These are phyloP conservation scores for Actinemys pallida DNA, from an alignment of 2,113 vertebrate species.

Conservation along the genomic window DNA sequence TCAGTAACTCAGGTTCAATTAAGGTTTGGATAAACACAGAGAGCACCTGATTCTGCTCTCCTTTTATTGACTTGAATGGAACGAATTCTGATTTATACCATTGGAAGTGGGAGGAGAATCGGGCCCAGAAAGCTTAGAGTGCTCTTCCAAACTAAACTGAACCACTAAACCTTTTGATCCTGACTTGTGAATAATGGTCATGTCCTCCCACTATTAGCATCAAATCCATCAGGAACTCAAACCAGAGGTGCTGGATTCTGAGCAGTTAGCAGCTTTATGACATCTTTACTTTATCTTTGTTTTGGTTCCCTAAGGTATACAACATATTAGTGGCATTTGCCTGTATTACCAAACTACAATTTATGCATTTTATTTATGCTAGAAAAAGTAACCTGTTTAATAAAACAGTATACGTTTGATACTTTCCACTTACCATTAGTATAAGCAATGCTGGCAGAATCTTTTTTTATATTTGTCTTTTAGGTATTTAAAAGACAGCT, in stretches of 20 bases:
- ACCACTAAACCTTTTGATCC: not conserved
- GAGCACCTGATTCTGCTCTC: not conserved
- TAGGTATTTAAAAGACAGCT: not conserved
- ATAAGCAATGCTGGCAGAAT: not conserved
- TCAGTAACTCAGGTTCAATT: not conserved
- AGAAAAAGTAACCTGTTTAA: not conserved
- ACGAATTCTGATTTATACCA: not conserved
- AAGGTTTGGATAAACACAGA: not conserved
- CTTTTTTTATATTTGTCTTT: not conserved
- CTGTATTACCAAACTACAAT: not conserved
- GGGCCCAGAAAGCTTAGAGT: not conserved
- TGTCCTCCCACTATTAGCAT: not conserved
- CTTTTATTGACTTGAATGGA: not conserved
- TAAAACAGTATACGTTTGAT: not conserved
- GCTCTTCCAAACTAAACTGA: not conserved
- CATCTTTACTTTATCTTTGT: not conserved
- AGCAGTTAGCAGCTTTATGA: accelerated
- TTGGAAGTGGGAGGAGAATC: not conserved
- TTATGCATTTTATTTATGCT: not conserved
- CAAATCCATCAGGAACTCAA: not conserved
- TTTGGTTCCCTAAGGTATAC: not conserved
- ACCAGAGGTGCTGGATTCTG: not conserved
- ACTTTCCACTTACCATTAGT: not conserved
- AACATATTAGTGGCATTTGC: not conserved
- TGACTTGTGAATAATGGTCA: not conserved